phyloP scores from a whole-genome alignment of 1,140 invertebrate species.

The Stratiolaelaps scimitus region DNA sequence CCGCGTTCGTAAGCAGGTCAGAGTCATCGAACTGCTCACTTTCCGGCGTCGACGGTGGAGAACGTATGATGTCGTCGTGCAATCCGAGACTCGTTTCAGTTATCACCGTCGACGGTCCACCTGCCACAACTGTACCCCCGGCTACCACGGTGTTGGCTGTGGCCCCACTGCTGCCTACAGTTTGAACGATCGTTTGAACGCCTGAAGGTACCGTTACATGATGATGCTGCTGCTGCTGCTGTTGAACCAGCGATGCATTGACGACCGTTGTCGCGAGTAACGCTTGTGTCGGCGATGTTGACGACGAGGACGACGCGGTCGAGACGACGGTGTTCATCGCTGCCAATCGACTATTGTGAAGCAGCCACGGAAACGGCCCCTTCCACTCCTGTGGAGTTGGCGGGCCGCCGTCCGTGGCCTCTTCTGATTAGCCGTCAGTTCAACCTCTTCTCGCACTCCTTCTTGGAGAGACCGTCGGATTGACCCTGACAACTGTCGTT shows the following conservation, averaged over 20 bases:
- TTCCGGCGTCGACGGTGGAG: constrained; percentile 43
- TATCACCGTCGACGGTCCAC: not conserved
- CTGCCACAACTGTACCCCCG: not conserved
- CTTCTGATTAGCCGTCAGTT: too few relatives aligned
- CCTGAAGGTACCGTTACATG: too few relatives aligned
- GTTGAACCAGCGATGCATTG: constrained; percentile 12
- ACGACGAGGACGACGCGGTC: constrained; percentile 23
- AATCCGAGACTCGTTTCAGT: constrained; percentile 29
- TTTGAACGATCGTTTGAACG: too few relatives aligned
- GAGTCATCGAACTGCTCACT: constrained; percentile 42
- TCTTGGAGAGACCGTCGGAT: too few relatives aligned
- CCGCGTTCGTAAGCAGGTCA: constrained; percentile 41
- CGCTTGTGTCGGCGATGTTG: not conserved
- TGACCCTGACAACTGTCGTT: too few relatives aligned
- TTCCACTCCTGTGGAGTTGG: too few relatives aligned
- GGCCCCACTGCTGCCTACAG: too few relatives aligned
- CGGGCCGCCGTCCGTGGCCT: too few relatives aligned
- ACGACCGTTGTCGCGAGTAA: constrained; percentile 1
- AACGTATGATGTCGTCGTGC: constrained; percentile 38
- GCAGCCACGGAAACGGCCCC: too few relatives aligned
- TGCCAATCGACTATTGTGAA: not conserved
- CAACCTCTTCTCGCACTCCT: too few relatives aligned
- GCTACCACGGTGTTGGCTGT: not conserved
- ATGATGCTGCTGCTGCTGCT: not conserved
- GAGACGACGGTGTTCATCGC: constrained; percentile 18